Evolutionary conservation across 2,113 vertebrate genomes (phyloP).

Genomic region (Scatophagus argus): DNA sequence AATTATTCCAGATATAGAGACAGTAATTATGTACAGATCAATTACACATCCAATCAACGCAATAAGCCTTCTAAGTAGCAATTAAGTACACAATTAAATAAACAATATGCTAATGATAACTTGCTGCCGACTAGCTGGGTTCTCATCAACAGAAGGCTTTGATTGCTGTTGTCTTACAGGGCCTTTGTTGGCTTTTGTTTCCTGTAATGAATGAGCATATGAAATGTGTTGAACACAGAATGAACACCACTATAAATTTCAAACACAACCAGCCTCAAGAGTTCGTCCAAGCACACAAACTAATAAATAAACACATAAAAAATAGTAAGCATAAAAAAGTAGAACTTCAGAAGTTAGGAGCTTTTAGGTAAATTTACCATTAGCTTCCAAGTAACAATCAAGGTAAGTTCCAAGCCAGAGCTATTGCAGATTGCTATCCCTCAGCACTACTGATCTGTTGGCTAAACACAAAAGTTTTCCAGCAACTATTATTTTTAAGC

Average conservation of each 20-base stretch:
- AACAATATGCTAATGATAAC: constrained; percentile 59
- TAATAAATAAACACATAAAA: background rate
- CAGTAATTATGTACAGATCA: constrained; percentile 28
- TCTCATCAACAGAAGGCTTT: constrained; percentile 38
- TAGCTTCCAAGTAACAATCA: too few species aligned
- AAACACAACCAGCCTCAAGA: constrained; percentile 14
- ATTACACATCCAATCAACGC: constrained; percentile 51
- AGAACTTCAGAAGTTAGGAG: too few species aligned
- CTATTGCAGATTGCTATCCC: too few species aligned
- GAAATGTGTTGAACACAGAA: background rate
- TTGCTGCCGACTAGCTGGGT: constrained; percentile 36
- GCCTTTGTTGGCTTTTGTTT: constrained; percentile 5
- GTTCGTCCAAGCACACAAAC: background rate
- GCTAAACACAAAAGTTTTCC: too few species aligned
- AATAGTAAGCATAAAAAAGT: too few species aligned
- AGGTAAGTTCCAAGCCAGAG: too few species aligned
- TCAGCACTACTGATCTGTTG: too few species aligned
- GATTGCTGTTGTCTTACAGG: constrained; percentile 13
- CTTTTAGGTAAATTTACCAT: too few species aligned
- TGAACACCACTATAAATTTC: background rate
- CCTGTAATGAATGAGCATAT: constrained; percentile 23
- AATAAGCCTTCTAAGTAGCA: constrained; percentile 56
- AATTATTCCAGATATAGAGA: background rate
- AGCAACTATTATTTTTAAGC: too few species aligned
- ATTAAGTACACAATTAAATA: constrained; percentile 56